Percentiles rank a stretch among this genome's conserved stretches.
Evolutionary conservation across 1,140 invertebrate species (phyloP).

Genomic region (Mycetomoellerius zeteki): DNA sequence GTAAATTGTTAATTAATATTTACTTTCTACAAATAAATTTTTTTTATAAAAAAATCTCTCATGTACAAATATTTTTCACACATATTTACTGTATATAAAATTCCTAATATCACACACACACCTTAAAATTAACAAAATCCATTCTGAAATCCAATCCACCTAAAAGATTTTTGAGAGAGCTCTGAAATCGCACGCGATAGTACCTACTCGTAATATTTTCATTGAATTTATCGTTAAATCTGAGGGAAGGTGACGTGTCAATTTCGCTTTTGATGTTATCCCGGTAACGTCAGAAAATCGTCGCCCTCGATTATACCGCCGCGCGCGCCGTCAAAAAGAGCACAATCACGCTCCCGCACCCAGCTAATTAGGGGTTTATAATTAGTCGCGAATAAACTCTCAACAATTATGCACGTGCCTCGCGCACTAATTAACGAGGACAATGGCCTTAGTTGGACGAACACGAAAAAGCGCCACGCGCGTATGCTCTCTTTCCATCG

Average conservation of each 20-base stretch:
- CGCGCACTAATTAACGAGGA: constrained; percentile 71
- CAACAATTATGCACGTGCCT: constrained; percentile 52
- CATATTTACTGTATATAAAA: too few relatives aligned
- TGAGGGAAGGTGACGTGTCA: not conserved
- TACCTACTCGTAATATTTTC: not conserved
- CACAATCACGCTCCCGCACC: not conserved
- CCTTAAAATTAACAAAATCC: not conserved
- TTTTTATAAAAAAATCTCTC: too few relatives aligned
- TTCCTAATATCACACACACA: not conserved
- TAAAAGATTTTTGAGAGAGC: not conserved
- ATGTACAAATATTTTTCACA: too few relatives aligned
- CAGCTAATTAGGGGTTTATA: constrained; percentile 70
- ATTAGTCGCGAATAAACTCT: constrained; percentile 67
- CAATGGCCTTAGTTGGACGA: constrained; percentile 44
- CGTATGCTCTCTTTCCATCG: constrained; percentile 5
- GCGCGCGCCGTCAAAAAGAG: not conserved
- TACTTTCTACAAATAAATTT: too few relatives aligned
- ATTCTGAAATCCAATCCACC: not conserved
- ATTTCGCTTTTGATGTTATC: constrained; percentile 61
- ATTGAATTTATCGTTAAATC: constrained; percentile 13
- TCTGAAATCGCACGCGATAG: not conserved
- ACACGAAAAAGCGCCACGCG: constrained; percentile 28
- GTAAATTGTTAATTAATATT: too few relatives aligned
- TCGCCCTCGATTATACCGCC: constrained; percentile 16
- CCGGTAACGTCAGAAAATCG: constrained; percentile 58